Conservation (phyloP, 2,113 vertebrate genomes). For the Pteropus alecto region DNA sequence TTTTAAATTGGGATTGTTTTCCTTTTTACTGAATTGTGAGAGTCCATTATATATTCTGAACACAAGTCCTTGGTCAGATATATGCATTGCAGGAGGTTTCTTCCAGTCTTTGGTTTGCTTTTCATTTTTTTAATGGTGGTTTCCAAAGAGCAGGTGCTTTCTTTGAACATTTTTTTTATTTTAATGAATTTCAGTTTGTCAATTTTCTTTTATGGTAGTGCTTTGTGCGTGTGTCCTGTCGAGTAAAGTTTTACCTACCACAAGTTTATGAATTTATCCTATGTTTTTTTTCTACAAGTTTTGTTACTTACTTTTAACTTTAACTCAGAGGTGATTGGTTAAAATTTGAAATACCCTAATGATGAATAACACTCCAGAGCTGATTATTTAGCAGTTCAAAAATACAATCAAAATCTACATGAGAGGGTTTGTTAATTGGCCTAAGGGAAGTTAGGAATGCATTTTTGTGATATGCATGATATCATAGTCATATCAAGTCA, state of each 20-base stretch:
- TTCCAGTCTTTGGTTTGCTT: neutral
- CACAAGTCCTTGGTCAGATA: neutral
- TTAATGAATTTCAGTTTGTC: neutral
- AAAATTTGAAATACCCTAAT: neutral
- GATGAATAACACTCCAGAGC: neutral
- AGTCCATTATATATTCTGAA: neutral
- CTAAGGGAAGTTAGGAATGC: neutral
- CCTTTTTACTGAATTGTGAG: neutral
- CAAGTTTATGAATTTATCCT: neutral
- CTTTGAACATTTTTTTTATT: neutral
- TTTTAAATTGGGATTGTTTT: neutral
- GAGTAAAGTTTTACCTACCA: neutral
- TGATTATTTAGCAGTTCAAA: neutral
- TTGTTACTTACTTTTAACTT: neutral
- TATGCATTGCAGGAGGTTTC: neutral
- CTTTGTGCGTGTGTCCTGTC: neutral
- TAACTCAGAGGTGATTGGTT: neutral
- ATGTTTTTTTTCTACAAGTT: neutral
- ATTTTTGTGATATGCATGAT: neutral
- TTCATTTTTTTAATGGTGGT: neutral
- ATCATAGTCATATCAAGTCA: neutral
- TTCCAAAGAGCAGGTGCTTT: neutral
- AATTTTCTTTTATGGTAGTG: neutral
- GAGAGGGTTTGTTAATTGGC: neutral
- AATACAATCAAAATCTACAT: neutral